Percentiles rank a stretch among this genome's conserved stretches.
Evolutionary conservation across 2,888 invertebrate species (phyloP).

Genomic region (Lithosia quadra): DNA sequence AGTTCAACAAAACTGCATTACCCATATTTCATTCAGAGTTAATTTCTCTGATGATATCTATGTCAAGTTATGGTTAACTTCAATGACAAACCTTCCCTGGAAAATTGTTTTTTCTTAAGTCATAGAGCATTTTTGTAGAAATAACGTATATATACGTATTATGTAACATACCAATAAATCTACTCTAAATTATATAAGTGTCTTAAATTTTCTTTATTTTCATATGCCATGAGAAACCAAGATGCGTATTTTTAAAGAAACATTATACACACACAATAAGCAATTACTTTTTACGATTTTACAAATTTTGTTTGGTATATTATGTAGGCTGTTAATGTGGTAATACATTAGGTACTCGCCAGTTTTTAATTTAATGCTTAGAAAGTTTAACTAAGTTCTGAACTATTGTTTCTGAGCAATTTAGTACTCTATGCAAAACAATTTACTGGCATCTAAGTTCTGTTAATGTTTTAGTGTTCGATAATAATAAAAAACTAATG

Average conservation of each 20-base stretch:
- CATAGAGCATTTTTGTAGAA: too few relatives aligned
- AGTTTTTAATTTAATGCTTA: conserved; percentile 1
- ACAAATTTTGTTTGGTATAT: background rate
- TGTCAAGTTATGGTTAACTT: too few relatives aligned
- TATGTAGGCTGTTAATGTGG: background rate
- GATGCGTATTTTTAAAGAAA: background rate
- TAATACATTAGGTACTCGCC: background rate
- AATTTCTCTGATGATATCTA: too few relatives aligned
- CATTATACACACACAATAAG: conserved; percentile 4
- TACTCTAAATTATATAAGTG: background rate
- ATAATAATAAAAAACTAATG: too few relatives aligned
- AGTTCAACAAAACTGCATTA: too few relatives aligned
- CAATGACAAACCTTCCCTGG: too few relatives aligned
- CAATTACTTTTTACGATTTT: background rate
- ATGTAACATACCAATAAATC: background rate
- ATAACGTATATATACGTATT: background rate
- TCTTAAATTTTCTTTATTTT: conserved; percentile 2
- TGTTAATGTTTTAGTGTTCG: background rate
- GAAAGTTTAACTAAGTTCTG: background rate
- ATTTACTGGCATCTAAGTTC: background rate
- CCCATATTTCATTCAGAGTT: too few relatives aligned
- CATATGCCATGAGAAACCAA: conserved; percentile 1
- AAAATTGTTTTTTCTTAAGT: too few relatives aligned
- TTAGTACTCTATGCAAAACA: background rate
- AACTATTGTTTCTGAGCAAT: background rate